Conservation (phyloP, 1,140 invertebrate genomes). For the Eurosta solidaginis region DNA sequence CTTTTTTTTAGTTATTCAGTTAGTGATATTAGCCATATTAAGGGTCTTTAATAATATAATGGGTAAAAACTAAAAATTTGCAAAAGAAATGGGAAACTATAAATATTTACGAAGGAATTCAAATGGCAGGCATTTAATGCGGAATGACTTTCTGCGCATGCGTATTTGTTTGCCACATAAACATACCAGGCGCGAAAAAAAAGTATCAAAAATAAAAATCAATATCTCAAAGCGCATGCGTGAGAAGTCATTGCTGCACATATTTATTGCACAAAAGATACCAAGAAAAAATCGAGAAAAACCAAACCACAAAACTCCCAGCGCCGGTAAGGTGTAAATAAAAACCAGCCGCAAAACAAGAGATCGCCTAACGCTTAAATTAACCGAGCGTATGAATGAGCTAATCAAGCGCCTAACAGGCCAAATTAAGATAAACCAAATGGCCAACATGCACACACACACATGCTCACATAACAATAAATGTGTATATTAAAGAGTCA, state of each 20-base stretch:
- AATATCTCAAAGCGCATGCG: not conserved
- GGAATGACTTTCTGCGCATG: not conserved
- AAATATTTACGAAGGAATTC: too few species aligned
- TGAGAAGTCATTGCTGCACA: not conserved
- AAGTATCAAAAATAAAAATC: not conserved
- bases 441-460: not conserved
- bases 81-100: too few species aligned
- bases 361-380: not conserved
- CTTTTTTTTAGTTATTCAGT: too few species aligned
- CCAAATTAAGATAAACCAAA: not conserved
- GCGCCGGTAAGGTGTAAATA: not conserved
- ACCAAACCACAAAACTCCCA: not conserved
- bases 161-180: not conserved
- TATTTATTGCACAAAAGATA: not conserved
- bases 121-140: not conserved
- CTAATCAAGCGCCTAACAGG: conserved; percentile 8
- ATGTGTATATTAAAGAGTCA: not conserved
- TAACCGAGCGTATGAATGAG: conserved; percentile 7
- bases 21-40: too few species aligned
- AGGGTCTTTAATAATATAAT: too few species aligned
- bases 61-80: too few species aligned
- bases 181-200: not conserved
- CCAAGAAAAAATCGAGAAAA: not conserved
- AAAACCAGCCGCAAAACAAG: not conserved
- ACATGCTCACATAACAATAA: not conserved